Evolutionary conservation across 2,888 invertebrate species (phyloP).

Genomic region (Dicycla oo): DNA sequence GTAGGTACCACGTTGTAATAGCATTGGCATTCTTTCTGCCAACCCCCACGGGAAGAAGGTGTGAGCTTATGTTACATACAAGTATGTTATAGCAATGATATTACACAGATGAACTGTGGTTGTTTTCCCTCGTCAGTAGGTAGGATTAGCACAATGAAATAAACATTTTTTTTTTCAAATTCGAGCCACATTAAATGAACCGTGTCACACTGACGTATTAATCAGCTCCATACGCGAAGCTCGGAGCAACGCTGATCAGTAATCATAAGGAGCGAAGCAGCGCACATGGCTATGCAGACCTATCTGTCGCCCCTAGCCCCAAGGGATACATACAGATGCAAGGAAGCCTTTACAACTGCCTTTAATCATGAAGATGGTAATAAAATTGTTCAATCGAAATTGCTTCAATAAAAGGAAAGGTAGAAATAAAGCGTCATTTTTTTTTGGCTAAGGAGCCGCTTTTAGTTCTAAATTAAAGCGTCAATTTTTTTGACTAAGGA

Average conservation of each 20-base stretch:
- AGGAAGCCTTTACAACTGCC: slow-evolving; percentile 11
- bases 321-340: slow-evolving; percentile 13
- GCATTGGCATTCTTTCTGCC: no score
- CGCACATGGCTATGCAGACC: slow-evolving; percentile 50
- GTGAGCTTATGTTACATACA: no score
- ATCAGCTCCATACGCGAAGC: slow-evolving; percentile 43
- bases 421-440: slow-evolving; percentile 1
- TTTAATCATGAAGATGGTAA: slow-evolving; percentile 22
- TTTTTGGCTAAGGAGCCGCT: neutral
- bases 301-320: slow-evolving; percentile 52
- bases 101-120: no score
- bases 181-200: neutral
- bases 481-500: no score
- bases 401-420: slow-evolving; percentile 10
- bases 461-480: neutral
- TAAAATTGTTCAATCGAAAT: slow-evolving; percentile 40
- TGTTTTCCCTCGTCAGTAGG: no score
- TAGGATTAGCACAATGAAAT: no score
- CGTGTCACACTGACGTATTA: slow-evolving; percentile 30
- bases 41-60: no score
- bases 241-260: slow-evolving; percentile 54
- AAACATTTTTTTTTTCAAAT: no score
- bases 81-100: no score
- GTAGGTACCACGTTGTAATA: no score
- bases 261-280: slow-evolving; percentile 59